Percentiles rank a stretch among this genome's conserved stretches.
phyloP scores from a whole-genome alignment of 2,113 vertebrate species.

The Lepidothrix coronata region DNA sequence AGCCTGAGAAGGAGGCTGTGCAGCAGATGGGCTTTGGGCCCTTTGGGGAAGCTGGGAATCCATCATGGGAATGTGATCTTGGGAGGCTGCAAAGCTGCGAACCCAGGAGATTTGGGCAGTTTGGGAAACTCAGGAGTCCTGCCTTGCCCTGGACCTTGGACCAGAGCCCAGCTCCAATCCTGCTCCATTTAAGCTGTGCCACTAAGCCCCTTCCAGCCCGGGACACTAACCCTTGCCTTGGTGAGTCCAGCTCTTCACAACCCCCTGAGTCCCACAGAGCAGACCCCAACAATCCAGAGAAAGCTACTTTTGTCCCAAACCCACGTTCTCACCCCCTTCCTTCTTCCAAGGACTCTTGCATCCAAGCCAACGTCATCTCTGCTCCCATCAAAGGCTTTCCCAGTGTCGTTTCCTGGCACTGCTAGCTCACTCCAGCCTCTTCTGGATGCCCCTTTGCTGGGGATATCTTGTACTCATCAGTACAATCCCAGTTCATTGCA shows the following conservation, averaged over 20 bases:
- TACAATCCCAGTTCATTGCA: neutral
- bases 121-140: neutral
- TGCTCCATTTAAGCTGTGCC: rapidly evolving
- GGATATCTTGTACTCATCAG: neutral
- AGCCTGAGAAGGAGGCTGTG: neutral
- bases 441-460: neutral
- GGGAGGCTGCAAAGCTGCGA: neutral
- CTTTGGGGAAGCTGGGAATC: conserved; percentile 1
- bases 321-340: neutral
- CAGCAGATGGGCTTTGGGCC: neutral
- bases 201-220: neutral
- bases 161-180: neutral
- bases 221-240: neutral
- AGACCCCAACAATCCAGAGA: neutral
- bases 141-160: conserved; percentile 27
- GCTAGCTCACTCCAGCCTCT: neutral
- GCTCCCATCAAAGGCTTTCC: neutral
- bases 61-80: conserved; percentile 14
- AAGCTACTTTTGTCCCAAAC: neutral
- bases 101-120: neutral
- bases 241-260: neutral
- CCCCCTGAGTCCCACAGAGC: neutral
- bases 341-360: neutral
- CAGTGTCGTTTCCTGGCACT: neutral
- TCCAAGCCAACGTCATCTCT: neutral